Percentiles rank a stretch among this genome's conserved stretches.
phyloP scores from a whole-genome alignment of 2,888 invertebrate genomes.

The Chymomyza procnemis region DNA sequence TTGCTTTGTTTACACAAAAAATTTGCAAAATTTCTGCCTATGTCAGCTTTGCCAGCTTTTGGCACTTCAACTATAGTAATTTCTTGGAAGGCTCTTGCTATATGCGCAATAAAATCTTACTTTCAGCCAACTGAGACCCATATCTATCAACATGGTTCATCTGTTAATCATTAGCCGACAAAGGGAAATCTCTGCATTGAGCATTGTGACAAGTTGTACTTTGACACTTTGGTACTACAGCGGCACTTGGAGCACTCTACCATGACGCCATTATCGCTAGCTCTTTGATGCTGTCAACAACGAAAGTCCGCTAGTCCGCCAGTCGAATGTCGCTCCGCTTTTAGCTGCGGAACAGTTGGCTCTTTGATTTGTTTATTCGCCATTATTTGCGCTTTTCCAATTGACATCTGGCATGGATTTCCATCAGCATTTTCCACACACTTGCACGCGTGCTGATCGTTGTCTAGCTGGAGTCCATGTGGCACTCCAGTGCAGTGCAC shows the following conservation, averaged over 20 bases:
- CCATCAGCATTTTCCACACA: constrained; percentile 44
- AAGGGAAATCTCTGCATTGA: neutral
- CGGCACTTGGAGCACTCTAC: neutral
- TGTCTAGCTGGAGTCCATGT: neutral
- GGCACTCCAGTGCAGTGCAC: neutral
- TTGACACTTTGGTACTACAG: neutral
- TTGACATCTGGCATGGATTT: constrained; percentile 47
- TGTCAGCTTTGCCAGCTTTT: too few species aligned
- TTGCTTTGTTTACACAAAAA: too few species aligned
- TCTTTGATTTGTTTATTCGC: constrained; percentile 40
- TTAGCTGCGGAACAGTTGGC: constrained; percentile 21
- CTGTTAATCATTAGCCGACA: neutral
- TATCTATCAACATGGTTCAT: neutral
- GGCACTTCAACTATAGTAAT: too few species aligned
- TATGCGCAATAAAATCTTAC: too few species aligned
- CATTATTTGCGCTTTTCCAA: constrained; percentile 52
- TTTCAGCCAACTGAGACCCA: too few species aligned
- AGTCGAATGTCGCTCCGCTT: neutral
- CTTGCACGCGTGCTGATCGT: constrained; percentile 18
- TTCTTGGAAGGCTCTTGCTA: too few species aligned
- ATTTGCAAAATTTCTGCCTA: too few species aligned
- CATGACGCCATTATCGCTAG: neutral
- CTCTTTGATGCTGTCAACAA: neutral
- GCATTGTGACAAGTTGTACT: neutral
- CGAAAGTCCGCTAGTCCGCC: too few species aligned